Evolutionary conservation across 2,797 vertebrate genomes (phyloP), one percentile per base, ranked within the genome.

Genomic region (Protosalanx chinensis): DNA sequence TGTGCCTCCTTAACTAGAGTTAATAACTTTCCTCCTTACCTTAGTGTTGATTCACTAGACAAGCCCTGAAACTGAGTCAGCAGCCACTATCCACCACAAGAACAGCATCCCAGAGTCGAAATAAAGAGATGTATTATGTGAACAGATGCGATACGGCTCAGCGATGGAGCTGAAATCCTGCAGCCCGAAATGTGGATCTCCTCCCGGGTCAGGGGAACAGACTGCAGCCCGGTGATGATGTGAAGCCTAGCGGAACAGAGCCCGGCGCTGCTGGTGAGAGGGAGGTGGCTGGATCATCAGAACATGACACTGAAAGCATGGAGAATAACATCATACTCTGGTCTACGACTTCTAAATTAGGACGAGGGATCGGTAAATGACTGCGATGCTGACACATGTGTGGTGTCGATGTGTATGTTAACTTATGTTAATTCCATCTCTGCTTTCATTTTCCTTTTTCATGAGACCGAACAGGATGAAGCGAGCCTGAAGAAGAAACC

Each of bases 401-500:
- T 53, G 32, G 56, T 51, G 67, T 49, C 23, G 58, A 27, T 68
- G 29, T 56, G 23, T 6, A 33, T 53, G 15, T 62, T 70, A 70
- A 70, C 68, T 70, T 58, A 87, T 86, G 76, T 68, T 79, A 64
- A 60, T 78, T 76, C 81, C 30, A 82, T 77, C 81, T 84, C 85
- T 82, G 88, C 88, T 89, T 89, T 84, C 86, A 83, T 86, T 88
- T 89, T 82, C 82, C 81, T 82, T 72, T 75, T 68, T 82, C 75
- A 76, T 76, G 81, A 78, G 84, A 82, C 80, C 87, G 84, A 87
- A 86, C 87, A 12, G 41, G 8, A 46, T 13, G 41, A 46, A 46
- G 41, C 41, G 37, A 46, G 41, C 41, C 41, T 46, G 12, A 46
- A 46, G 2, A 46, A 46, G 41, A 12, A 46, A 46, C 13, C 41